Evolutionary conservation across 2,797 vertebrate genomes (phyloP).

Genomic region (Danio tinwini): DNA sequence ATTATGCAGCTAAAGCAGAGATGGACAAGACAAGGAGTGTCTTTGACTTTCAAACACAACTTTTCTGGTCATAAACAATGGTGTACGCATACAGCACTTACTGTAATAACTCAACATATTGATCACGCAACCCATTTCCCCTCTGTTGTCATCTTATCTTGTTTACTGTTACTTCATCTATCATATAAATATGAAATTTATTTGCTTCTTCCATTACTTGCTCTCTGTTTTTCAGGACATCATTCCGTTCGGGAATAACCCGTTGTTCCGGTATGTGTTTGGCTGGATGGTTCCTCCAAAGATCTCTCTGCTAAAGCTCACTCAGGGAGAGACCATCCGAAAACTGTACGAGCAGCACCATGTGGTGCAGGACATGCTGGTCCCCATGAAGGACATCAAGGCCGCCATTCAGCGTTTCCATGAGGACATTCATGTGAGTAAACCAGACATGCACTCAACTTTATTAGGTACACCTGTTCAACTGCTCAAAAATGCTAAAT

Average conservation of each 20-base stretch:
- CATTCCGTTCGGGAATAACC: constrained; percentile 96
- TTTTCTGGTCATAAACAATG: constrained; percentile 12
- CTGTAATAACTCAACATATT: constrained; percentile 38
- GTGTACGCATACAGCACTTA: constrained; percentile 1
- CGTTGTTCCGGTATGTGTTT: constrained; percentile 90
- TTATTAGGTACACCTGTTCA: too few species aligned
- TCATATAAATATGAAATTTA: background rate
- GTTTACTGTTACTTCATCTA: background rate
- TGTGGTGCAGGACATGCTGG: constrained; percentile 97
- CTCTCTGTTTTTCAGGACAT: constrained; percentile 83
- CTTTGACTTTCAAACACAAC: constrained; percentile 18
- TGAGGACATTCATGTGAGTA: constrained; percentile 85
- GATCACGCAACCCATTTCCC: constrained; percentile 23
- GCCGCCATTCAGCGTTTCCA: constrained; percentile 88
- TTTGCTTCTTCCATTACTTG: background rate
- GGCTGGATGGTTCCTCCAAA: constrained; percentile 99
- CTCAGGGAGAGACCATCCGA: constrained; percentile 94
- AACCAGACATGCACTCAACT: background rate
- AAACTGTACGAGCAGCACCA: constrained; percentile 96
- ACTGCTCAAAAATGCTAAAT: too few species aligned
- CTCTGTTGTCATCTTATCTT: background rate
- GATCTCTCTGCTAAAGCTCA: constrained; percentile 96
- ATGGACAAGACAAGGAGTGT: background rate
- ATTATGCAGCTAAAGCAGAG: constrained; percentile 71
- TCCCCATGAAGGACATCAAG: constrained; percentile 90